Evolutionary conservation across 2,888 invertebrate species (phyloP), one percentile per base, ranked within the genome.

Genomic region (Hybos culiciformis): DNA sequence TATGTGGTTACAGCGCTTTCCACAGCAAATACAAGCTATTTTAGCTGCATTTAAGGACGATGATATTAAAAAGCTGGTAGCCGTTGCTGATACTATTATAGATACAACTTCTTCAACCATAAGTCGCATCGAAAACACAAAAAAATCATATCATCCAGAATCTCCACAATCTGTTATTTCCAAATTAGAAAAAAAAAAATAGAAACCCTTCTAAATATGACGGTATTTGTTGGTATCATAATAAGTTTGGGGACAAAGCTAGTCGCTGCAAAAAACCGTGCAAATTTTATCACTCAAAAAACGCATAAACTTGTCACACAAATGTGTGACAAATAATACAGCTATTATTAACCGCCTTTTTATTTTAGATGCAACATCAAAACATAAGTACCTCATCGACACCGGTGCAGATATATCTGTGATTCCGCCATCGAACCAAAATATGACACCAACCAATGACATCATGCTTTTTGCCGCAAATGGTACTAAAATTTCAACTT

Each of bases 321-420:
- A 5, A n/a, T n/a, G n/a, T 4, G 29, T 29, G 29, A 29, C 29
- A 4, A 29, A 29, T 2, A 5, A n/a, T 29, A n/a, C 29, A 29
- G n/a, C 12, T n/a, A 2, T n/a, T n/a, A n/a, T 29, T 3, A 29
- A 29, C n/a, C 29, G 29, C 29, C n/a, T 29, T n/a, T 29, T n/a
- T 29, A 12, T 29, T 6, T 29, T n/a, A n/a, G 29, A 29, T 29
- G 6, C 29, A n/a, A n/a, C 29, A 29, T n/a, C 29, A 2, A 6
- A 29, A 4, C 12, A 29, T n/a, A 40, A 29, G 12, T 39, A 39
- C 21, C 12, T 37, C 4, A 37, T 42, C 14, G 42, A 46, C 18
- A 36, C 32, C 29, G 42, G 46, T 15, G 48, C 48, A n/a, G 50
- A 48, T 21, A 33, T 44, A 23, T 50, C 48, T n/a, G 48, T 47